phyloP scores from a whole-genome alignment of 2,797 vertebrate genomes.

The Myotis pilosus region DNA sequence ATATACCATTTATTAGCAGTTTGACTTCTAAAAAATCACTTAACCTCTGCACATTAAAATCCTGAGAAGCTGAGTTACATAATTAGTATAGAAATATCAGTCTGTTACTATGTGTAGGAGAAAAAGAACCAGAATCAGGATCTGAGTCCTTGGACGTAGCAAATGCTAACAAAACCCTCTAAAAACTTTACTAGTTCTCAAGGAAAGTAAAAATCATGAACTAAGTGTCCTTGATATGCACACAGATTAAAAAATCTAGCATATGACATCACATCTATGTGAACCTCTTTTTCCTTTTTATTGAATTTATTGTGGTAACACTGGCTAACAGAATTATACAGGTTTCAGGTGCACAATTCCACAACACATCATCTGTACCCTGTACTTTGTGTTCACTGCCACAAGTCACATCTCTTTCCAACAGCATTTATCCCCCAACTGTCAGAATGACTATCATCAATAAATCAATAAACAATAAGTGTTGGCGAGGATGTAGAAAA shows the following conservation, averaged over 20 bases:
- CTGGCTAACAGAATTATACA: background rate
- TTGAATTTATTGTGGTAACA: background rate
- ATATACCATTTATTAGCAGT: background rate
- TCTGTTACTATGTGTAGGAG: background rate
- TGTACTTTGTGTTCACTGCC: background rate
- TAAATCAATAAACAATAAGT: background rate
- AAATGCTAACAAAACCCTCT: background rate
- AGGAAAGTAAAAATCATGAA: constrained; percentile 14
- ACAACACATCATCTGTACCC: background rate
- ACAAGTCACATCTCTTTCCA: background rate
- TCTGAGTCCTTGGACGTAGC: background rate
- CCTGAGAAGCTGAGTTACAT: background rate
- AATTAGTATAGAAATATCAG: background rate
- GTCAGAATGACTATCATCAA: background rate
- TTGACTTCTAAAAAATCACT: background rate
- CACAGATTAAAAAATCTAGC: background rate
- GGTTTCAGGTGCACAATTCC: background rate
- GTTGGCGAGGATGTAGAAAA: background rate
- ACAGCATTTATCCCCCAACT: background rate
- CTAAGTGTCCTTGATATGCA: background rate
- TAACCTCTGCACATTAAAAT: background rate
- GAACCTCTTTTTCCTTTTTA: background rate
- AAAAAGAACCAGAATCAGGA: background rate
- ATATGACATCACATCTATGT: background rate
- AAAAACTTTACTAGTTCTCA: background rate